phyloP scores from a whole-genome alignment of 2,113 vertebrate genomes.

The Tamias sibiricus region DNA sequence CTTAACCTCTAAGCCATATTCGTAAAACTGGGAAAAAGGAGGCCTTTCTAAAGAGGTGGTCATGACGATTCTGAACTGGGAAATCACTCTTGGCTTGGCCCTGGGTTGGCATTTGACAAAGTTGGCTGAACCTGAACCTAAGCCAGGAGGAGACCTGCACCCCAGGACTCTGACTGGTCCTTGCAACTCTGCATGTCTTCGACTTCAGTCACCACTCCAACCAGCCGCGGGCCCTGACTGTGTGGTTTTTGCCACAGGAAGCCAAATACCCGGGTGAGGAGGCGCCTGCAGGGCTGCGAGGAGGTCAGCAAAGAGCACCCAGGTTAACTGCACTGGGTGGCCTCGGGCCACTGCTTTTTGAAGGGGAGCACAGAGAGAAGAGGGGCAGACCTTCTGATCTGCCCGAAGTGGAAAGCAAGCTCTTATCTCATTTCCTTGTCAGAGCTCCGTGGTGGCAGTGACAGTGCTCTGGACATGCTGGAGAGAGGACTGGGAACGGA shows the following conservation, averaged over 20 bases:
- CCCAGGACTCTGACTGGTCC: not conserved
- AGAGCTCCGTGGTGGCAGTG: not conserved
- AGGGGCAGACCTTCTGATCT: not conserved
- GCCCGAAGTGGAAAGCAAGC: not conserved
- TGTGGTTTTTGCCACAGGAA: not conserved
- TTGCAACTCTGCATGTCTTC: not conserved
- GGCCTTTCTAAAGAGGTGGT: not conserved
- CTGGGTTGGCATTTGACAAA: not conserved
- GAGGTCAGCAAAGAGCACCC: not conserved
- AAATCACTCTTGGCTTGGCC: not conserved
- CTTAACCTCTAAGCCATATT: not conserved
- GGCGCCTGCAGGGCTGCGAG: not conserved
- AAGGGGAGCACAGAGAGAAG: not conserved
- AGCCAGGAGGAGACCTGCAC: not conserved
- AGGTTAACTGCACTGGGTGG: not conserved
- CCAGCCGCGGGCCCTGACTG: not conserved
- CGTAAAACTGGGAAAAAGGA: not conserved
- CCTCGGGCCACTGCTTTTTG: not conserved
- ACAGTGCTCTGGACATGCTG: not conserved
- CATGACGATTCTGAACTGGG: not conserved
- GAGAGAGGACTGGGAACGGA: not conserved
- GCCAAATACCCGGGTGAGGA: no score
- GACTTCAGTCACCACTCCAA: not conserved
- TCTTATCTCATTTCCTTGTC: not conserved
- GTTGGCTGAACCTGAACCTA: not conserved